Base-by-base conservation (phyloP, 2,113 vertebrate genomes). In the Macquaria australasica region DNA sequence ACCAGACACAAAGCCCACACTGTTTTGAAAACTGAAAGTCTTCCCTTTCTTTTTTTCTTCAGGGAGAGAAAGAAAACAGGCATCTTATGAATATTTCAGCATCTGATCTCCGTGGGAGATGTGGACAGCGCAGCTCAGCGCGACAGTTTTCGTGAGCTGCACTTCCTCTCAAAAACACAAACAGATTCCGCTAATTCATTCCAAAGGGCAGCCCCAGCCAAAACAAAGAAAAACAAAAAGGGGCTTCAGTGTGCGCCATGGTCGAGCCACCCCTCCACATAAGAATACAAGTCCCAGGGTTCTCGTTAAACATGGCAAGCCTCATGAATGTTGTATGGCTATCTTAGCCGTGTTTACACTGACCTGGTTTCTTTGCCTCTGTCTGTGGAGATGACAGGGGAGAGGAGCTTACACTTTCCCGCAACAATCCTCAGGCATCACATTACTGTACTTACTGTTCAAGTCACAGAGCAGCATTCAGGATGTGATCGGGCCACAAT, bases 281-380 rank as follows among this genome's bases (percentile, higher is more conserved):
- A 89, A 85, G 82, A 90, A 90, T 77, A 91, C 90, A 94, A 92
- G 76, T 95, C 93, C 93, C 91, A 81, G 90, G 90, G 86, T 93
- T 93, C 90, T 93, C 79, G 84, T 94, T 94, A 92, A 92, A 94
- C 89, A 89, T 39, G 82, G 79, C 69, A 37, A 73, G 74, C 64
- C 92, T 95, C 92, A 94, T 96, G 92, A 95, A 96, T 94, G 92
- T 94, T 95, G 88, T 59, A 95, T 91, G 91, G 80, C 72, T 86
- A 86, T 93, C 84, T 92, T 90, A 90, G 87, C 90, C 69, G 34
- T 92, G 92, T 95, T 95, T 91, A 91, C 88, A 70, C 91, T 92
- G 93, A 94, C 91, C 93, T 93, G 68, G 56, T 94, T 95, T 92
- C 86, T 89, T 87, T 82, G 79, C 75, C 67, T 86, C 59, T 31